These are phyloP conservation scores for Gobio gobio DNA, from an alignment of 2,113 vertebrate species.

Conservation along the genomic window DNA sequence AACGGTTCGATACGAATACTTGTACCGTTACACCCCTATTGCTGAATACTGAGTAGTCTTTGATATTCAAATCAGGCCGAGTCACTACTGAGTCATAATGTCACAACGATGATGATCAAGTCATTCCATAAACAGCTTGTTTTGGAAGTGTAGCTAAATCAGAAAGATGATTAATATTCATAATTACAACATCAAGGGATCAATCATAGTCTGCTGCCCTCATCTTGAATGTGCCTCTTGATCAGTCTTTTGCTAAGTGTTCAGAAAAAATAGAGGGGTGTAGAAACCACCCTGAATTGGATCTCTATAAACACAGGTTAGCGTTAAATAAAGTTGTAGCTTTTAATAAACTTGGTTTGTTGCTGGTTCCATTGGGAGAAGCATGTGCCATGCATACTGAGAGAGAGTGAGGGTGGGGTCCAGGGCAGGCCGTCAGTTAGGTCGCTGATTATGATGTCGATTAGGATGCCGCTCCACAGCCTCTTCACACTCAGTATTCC, in stretches of 20 bases:
- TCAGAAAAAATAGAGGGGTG: not conserved
- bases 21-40: no score
- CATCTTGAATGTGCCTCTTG: not conserved
- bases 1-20: no score
- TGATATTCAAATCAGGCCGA: not conserved
- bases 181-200: slow-evolving; percentile 5
- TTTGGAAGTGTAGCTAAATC: not conserved
- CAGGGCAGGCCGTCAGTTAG: slow-evolving; percentile 3
- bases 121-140: not conserved
- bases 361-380: slow-evolving; percentile 19
- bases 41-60: not conserved
- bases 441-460: slow-evolving; percentile 45
- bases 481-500: slow-evolving; percentile 67
- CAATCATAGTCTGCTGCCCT: not conserved
- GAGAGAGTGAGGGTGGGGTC: not conserved
- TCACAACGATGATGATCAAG: not conserved
- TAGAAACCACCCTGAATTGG: not conserved
- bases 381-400: slow-evolving; percentile 33
- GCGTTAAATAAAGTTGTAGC: slow-evolving; percentile 48
- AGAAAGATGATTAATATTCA: not conserved
- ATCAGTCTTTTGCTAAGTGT: not conserved
- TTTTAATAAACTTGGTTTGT: slow-evolving; percentile 52
- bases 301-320: slow-evolving; percentile 16
- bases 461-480: slow-evolving; percentile 62
- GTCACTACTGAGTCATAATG: not conserved